phyloP scores from a whole-genome alignment of 2,888 invertebrate species.

The Oscheius sp. region DNA sequence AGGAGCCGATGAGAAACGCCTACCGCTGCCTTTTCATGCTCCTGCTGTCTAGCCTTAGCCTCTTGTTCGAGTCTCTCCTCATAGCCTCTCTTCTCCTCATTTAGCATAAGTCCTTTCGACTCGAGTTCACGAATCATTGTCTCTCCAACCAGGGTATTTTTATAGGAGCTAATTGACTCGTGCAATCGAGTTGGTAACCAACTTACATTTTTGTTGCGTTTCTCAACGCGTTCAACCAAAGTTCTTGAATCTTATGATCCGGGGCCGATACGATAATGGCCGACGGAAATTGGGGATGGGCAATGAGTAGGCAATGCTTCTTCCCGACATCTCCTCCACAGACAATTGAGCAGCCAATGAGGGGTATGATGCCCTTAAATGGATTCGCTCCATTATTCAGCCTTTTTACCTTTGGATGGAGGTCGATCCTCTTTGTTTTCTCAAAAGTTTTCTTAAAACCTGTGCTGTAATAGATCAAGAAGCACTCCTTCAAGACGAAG shows the following conservation, averaged over 20 bases:
- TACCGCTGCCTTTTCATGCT: constrained; percentile 56
- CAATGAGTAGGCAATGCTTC: constrained; percentile 61
- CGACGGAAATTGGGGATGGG: constrained; percentile 61
- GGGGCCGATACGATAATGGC: constrained; percentile 59
- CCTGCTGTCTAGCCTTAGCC: constrained; percentile 51
- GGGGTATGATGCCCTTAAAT: constrained; percentile 60
- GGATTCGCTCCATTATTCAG: background rate
- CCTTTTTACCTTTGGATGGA: constrained; percentile 55
- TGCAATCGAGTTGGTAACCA: background rate
- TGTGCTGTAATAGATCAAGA: constrained; percentile 72
- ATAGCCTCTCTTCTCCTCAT: constrained; percentile 58
- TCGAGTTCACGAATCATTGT: constrained; percentile 58
- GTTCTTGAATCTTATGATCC: constrained; percentile 55
- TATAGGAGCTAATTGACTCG: constrained; percentile 55
- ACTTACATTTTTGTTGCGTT: constrained; percentile 62
- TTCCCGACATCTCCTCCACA: constrained; percentile 62
- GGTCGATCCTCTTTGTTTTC: constrained; percentile 56
- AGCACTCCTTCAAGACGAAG: constrained; percentile 73
- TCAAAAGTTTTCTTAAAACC: constrained; percentile 54
- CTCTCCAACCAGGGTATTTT: constrained; percentile 61
- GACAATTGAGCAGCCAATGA: constrained; percentile 63
- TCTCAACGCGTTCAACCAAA: constrained; percentile 59
- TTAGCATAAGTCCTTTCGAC: constrained; percentile 50
- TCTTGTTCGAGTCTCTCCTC: constrained; percentile 59
- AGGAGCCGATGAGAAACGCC: constrained; percentile 13